Evolutionary conservation across 2,888 invertebrate species (phyloP).

Genomic region (Dryobotodes eremita): DNA sequence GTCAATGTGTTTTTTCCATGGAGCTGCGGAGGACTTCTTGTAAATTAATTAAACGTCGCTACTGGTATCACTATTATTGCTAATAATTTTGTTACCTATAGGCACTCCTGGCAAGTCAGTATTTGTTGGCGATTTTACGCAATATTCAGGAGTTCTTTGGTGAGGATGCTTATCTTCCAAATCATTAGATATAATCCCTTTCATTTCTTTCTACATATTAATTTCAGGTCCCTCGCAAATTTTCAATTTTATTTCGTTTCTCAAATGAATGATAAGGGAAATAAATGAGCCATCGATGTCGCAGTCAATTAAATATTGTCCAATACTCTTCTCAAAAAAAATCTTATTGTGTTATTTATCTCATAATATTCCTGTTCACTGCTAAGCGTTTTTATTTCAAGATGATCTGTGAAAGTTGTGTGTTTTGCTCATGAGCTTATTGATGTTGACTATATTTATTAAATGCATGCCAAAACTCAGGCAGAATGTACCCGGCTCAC

Average conservation of each 20-base stretch:
- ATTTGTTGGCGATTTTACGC: not conserved
- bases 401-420: constrained; percentile 24
- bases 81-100: not conserved
- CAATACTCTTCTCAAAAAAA: not conserved
- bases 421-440: too few relatives aligned
- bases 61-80: not conserved
- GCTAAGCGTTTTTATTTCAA: constrained; percentile 14
- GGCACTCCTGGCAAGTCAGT: not conserved
- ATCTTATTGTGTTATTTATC: not conserved
- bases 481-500: too few relatives aligned
- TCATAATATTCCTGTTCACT: constrained; percentile 2
- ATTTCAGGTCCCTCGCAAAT: not conserved
- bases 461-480: too few relatives aligned
- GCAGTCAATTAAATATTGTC: not conserved
- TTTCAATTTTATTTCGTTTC: not conserved
- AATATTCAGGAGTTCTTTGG: not conserved
- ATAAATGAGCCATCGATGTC: not conserved
- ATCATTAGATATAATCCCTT: not conserved
- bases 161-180: too few relatives aligned
- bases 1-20: constrained; percentile 3
- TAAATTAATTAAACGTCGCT: not conserved
- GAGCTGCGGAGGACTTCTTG: not conserved
- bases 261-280: too few relatives aligned
- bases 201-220: not conserved
- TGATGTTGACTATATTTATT: too few relatives aligned